Base-by-base conservation (phyloP, 92 coral and sea anemone species). In the Bergia puertoricense region DNA sequence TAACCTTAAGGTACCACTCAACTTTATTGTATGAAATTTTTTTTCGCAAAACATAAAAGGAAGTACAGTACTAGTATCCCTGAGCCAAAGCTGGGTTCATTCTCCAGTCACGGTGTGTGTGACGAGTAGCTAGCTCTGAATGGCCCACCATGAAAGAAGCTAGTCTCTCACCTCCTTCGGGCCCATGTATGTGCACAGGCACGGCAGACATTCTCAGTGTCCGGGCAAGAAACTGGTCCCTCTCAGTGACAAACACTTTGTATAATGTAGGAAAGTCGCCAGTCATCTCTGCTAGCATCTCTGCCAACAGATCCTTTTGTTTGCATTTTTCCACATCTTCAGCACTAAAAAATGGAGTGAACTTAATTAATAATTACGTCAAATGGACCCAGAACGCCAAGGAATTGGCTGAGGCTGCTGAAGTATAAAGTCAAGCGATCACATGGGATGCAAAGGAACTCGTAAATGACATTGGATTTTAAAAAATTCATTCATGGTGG, bases 311-410 rank as follows among this genome's bases (percentile, higher is more conserved):
- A 86, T 96, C 99, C 88, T 96, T 96, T 77, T 96, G 99, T 85
- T 96, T 96, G 83, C 99, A 96, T 85, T 95, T 86, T 88, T 96
- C 99, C 14, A 96, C 99, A 81, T 96, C 99, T 89, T 96, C 99
- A 86, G 92, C 91, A 46, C 99, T 96, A 38, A 16, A 76, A 38
- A 89, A 86, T 38, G 30, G 30, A 30, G n/a, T 23, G 6, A 65
- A 69, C 42, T 39, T 18, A 5, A 36, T 13, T 38, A 18, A 48
- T 38, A 62, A 42, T 10, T n/a, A 11, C 6, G 5, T 44, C 51
- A 46, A 54, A 6, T 1, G 57, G 57, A 8, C 1, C 57, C 57
- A 51, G 57, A 51, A 51, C 15, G 57, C 57, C 57, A 51, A 51
- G 57, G 8, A 51, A 51, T 2, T 51, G 57, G 14, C 57, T 54